Evolutionary conservation across 2,113 vertebrate species (phyloP).

Genomic region (Bungarus multicinctus): DNA sequence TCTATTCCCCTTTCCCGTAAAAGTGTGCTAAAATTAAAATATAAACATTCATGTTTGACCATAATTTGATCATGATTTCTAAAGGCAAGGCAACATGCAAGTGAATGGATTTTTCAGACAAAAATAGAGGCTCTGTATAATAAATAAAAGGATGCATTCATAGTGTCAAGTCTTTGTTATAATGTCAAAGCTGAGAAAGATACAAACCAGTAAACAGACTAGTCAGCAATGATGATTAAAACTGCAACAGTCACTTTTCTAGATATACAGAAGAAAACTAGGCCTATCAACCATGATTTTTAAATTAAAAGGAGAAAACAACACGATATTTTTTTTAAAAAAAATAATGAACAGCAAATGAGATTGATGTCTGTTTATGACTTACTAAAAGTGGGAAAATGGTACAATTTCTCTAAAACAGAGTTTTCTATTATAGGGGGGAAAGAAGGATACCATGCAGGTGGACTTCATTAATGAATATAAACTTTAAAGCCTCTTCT

Average conservation of each 20-base stretch:
- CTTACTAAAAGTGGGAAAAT: not conserved
- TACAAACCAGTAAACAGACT: conserved; percentile 65
- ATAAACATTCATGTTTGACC: conserved; percentile 73
- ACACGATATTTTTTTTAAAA: not conserved
- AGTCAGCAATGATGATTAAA: conserved; percentile 43
- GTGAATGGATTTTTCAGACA: conserved; percentile 66
- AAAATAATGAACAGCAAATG: not conserved
- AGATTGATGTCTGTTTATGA: not conserved
- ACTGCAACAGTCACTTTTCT: conserved; percentile 11
- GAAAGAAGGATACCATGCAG: not conserved
- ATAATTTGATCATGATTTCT: conserved; percentile 56
- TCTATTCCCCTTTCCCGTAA: conserved; percentile 73
- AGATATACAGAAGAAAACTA: conserved; percentile 13
- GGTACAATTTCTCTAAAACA: not conserved
- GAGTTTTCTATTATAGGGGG: not conserved
- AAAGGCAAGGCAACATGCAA: conserved; percentile 69
- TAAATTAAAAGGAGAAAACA: not conserved
- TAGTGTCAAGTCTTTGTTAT: conserved; percentile 61
- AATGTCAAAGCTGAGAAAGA: conserved; percentile 60
- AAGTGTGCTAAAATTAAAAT: conserved; percentile 76
- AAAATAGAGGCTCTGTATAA: conserved; percentile 70
- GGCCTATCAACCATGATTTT: not conserved
- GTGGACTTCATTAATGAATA: not conserved
- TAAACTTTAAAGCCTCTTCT: not conserved
- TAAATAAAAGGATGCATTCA: conserved; percentile 73